phyloP scores from a whole-genome alignment of 1,140 invertebrate genomes.

The Trichonephila clavipes region DNA sequence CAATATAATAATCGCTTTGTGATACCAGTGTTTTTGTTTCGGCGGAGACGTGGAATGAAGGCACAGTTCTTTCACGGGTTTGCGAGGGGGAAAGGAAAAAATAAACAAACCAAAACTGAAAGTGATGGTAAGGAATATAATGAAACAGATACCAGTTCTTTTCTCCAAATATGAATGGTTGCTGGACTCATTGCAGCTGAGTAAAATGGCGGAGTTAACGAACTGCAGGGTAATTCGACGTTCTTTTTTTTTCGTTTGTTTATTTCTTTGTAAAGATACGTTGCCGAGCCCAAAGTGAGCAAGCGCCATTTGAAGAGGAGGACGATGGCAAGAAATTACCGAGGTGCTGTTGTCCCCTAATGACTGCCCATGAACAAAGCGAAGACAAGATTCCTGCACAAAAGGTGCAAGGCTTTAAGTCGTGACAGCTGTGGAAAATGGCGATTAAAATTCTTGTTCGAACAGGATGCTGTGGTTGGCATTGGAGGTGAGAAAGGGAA shows the following conservation, averaged over 20 bases:
- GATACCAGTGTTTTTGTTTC: slow-evolving; percentile 66
- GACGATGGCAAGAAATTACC: slow-evolving; percentile 32
- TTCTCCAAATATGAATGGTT: slow-evolving; percentile 27
- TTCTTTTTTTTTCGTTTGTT: slow-evolving; percentile 13
- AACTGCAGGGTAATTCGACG: neutral
- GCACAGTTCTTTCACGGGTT: neutral
- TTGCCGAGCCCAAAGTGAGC: neutral
- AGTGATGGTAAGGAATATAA: slow-evolving; percentile 45
- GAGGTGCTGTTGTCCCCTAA: slow-evolving; percentile 24
- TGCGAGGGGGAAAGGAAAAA: neutral
- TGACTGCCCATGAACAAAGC: slow-evolving; percentile 51
- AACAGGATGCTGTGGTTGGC: slow-evolving; percentile 62
- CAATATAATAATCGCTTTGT: slow-evolving; percentile 74
- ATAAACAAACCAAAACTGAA: neutral
- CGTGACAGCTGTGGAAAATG: slow-evolving; percentile 63
- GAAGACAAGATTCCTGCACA: slow-evolving; percentile 54
- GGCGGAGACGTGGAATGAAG: neutral
- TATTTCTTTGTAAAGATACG: slow-evolving; percentile 36
- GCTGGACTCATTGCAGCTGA: slow-evolving; percentile 10
- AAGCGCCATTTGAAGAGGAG: neutral
- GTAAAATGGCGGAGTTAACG: slow-evolving; percentile 42
- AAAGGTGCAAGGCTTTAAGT: slow-evolving; percentile 36
- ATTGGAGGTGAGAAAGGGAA: neutral
- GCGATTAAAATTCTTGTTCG: slow-evolving; percentile 49
- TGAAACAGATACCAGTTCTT: slow-evolving; percentile 62